phyloP scores from a whole-genome alignment of 2,797 vertebrate genomes.

The Momotus momota region DNA sequence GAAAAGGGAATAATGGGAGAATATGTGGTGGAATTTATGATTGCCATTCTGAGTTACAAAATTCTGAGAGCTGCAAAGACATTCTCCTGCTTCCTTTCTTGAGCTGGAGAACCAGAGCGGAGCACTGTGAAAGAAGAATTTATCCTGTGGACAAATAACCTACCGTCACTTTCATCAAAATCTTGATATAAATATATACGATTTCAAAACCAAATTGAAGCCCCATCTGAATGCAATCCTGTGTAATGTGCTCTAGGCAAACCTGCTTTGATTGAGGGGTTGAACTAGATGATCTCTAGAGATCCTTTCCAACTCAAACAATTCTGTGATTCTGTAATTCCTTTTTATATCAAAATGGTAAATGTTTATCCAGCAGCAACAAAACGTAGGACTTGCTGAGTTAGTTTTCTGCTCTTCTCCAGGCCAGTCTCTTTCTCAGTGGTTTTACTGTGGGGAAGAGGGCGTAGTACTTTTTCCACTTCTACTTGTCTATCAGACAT shows the following conservation, averaged over 20 bases:
- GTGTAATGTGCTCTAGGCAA: no score
- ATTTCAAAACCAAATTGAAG: neutral
- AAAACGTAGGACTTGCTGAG: neutral
- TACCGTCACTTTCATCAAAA: neutral
- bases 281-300: no score
- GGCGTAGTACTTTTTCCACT: neutral
- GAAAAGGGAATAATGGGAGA: neutral
- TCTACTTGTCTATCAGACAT: neutral
- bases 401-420: neutral
- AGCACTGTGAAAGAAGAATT: neutral
- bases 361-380: neutral
- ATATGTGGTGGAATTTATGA: neutral
- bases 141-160: neutral
- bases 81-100: neutral
- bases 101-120: neutral
- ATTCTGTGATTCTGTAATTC: no score
- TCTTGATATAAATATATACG: neutral
- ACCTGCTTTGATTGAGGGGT: no score
- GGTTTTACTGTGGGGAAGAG: neutral
- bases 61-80: neutral
- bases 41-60: neutral
- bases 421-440: neutral
- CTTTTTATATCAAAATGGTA: neutral
- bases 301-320: no score
- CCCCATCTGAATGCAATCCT: no score